Percentiles rank a stretch among this genome's conserved stretches.
Evolutionary conservation across 2,113 vertebrate genomes (phyloP).

Genomic region (Pheucticus melanocephalus): DNA sequence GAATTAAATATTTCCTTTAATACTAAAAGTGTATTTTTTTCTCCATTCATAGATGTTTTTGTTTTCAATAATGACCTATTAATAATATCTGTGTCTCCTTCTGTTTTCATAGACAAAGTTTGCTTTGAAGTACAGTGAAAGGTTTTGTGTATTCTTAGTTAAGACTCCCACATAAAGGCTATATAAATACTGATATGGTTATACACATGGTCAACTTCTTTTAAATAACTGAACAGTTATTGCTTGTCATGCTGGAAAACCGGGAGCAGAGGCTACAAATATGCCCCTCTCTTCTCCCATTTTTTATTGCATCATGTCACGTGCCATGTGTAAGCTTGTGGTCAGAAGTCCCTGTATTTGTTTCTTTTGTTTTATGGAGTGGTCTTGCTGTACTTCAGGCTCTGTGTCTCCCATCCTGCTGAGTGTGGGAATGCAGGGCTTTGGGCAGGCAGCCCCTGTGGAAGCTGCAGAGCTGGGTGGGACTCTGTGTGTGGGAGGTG

Average conservation of each 20-base stretch:
- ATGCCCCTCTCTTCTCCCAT: rapidly evolving
- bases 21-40: background rate
- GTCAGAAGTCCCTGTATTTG: background rate
- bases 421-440: background rate
- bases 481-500: rapidly evolving
- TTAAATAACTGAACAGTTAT: background rate
- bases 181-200: background rate
- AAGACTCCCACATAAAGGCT: background rate
- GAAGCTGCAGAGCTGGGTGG: background rate
- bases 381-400: background rate
- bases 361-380: background rate
- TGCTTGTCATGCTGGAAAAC: background rate
- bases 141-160: background rate
- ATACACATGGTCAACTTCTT: background rate
- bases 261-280: background rate
- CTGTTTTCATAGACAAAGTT: background rate
- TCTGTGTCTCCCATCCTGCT: background rate
- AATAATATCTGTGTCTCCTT: background rate
- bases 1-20: background rate
- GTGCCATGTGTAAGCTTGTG: rapidly evolving
- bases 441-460: rapidly evolving
- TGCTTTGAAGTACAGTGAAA: background rate
- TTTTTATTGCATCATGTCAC: rapidly evolving
- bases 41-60: background rate
- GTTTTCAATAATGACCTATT: background rate